Evolutionary conservation across 2,113 vertebrate genomes (phyloP).

Genomic region (Donacobius atricapilla): DNA sequence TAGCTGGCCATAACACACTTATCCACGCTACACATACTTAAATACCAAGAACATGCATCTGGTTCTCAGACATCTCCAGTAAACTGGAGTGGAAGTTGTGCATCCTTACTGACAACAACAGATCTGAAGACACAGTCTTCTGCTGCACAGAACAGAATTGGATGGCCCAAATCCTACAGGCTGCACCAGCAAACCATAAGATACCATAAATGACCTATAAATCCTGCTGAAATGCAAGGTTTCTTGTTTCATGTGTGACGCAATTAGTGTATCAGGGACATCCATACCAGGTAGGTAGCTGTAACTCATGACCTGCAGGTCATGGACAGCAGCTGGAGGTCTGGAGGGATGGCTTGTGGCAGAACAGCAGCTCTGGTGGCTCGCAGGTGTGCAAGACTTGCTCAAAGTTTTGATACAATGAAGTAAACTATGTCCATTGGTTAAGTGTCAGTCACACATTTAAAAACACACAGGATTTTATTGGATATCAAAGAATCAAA

Average conservation of each 20-base stretch:
- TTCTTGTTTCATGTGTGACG: too few species aligned
- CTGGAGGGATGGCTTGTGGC: not conserved
- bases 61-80: not conserved
- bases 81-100: not conserved
- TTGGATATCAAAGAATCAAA: not conserved
- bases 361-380: not conserved
- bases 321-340: not conserved
- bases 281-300: not conserved
- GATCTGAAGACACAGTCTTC: not conserved
- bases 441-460: not conserved
- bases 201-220: not conserved
- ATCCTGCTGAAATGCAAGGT: not conserved
- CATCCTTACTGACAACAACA: not conserved
- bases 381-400: not conserved
- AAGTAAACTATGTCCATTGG: not conserved
- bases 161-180: not conserved
- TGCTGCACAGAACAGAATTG: not conserved
- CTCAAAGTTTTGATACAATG: not conserved
- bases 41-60: not conserved
- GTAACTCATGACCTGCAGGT: not conserved
- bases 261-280: not conserved
- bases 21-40: not conserved
- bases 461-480: not conserved
- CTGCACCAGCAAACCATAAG: not conserved
- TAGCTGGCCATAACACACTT: not conserved